Percentiles rank a stretch among this genome's conserved stretches.
phyloP scores from a whole-genome alignment of 23 tunicate species.

The Halocynthia roretzi region DNA sequence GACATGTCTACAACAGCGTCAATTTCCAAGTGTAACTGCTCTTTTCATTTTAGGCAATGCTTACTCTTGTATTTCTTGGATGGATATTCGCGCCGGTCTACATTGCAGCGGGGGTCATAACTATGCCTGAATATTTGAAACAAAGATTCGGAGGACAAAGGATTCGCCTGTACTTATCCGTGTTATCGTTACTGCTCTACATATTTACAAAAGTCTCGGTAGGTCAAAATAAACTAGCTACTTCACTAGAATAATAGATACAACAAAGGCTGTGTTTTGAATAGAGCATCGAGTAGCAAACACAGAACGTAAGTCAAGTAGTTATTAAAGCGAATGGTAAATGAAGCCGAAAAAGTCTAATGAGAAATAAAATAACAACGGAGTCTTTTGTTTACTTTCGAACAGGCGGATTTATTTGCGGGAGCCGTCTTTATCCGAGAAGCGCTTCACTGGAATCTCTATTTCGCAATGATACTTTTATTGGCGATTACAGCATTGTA shows the following conservation, averaged over 20 bases:
- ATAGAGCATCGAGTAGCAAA: no score
- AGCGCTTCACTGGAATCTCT: conserved; percentile 79
- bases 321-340: no score
- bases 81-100: conserved; percentile 90
- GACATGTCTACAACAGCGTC: neutral
- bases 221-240: neutral
- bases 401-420: conserved; percentile 90
- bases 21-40: neutral
- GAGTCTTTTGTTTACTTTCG: neutral
- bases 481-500: conserved; percentile 87
- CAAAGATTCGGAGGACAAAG: conserved; percentile 94
- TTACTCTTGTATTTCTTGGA: conserved; percentile 63
- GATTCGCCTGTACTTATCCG: conserved; percentile 71
- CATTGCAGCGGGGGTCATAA: conserved; percentile 87
- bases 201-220: conserved; percentile 93
- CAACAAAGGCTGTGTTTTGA: no score
- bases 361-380: no score
- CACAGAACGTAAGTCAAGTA: no score
- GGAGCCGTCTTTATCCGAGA: conserved; percentile 79
- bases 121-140: conserved; percentile 92
- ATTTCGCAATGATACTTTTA: conserved; percentile 51
- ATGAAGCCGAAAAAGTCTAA: no score
- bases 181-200: conserved; percentile 59
- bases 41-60: conserved; percentile 46
- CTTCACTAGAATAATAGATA: neutral